Percentiles rank a stretch among this genome's conserved stretches.
Evolutionary conservation across 1,140 invertebrate genomes (phyloP).

Genomic region (Tetramorium simillimum): DNA sequence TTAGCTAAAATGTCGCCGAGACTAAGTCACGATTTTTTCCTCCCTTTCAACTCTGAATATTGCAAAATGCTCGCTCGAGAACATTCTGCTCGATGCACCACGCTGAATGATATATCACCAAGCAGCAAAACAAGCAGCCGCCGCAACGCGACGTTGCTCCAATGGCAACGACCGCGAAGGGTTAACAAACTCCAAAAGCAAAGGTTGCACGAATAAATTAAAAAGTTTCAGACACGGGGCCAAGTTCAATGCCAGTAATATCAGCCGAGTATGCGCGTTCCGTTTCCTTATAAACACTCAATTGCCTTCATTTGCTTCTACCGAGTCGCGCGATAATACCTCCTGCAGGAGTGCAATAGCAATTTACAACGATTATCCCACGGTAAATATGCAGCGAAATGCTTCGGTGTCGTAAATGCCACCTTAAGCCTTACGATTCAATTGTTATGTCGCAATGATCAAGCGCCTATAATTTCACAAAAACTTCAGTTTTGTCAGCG

Average conservation of each 20-base stretch:
- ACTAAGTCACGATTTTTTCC: neutral
- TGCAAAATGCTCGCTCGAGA: neutral
- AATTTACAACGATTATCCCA: slow-evolving; percentile 22
- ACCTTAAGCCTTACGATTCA: slow-evolving; percentile 12
- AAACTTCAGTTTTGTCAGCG: neutral
- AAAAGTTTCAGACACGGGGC: slow-evolving; percentile 77
- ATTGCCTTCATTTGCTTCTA: slow-evolving; percentile 29
- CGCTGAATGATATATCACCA: slow-evolving; percentile 45
- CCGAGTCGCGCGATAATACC: slow-evolving; percentile 47
- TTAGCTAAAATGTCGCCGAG: neutral
- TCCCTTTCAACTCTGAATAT: neutral
- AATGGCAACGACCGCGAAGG: slow-evolving; percentile 51
- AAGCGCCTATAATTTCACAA: slow-evolving; percentile 12
- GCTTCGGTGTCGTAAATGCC: slow-evolving; percentile 16
- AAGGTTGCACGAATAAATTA: slow-evolving; percentile 76
- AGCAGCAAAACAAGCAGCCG: slow-evolving; percentile 37
- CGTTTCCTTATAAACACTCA: slow-evolving; percentile 61
- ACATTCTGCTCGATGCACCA: slow-evolving; percentile 36
- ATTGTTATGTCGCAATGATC: neutral
- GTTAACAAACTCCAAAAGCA: slow-evolving; percentile 42
- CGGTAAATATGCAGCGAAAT: slow-evolving; percentile 9
- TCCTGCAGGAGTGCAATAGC: neutral
- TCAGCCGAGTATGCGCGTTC: slow-evolving; percentile 50
- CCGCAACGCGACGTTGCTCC: slow-evolving; percentile 27
- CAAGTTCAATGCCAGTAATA: slow-evolving; percentile 79